Base-by-base conservation (phyloP, 1,140 invertebrate species). In the Marisa cornuarietis region DNA sequence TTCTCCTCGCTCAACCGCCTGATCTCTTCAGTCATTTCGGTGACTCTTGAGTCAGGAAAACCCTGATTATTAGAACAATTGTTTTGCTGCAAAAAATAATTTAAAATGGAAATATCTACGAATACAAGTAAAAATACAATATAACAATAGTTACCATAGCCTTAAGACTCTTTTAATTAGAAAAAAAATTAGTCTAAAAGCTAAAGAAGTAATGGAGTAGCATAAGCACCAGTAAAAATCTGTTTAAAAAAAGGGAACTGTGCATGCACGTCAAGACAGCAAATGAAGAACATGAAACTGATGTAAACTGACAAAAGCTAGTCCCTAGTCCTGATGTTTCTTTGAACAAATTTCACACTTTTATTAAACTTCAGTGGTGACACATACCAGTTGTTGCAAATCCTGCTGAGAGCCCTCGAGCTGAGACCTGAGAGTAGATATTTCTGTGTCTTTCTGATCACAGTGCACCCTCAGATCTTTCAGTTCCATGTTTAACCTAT, bases 1-100 rank as follows among this genome's bases (percentile, higher is more conserved):
- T 86, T 89, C 80, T 89, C 88, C 20, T 82, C 83, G 66, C 77
- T 82, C 9, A 88, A 74, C 68, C 82, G 81, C 79, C 83, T 82
- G 71, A 87, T 81, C 75, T 84, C 80, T 61, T 78, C 79, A 49
- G 85, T 76, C n/a, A 81, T 73, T 58, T 71, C 74, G 31, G 73
- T 51, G 62, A 80, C 65, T 42, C 79, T 66, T 61, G 73, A 66
- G 68, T 83, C 79, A 31, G 78, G 52, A 26, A 62, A 66, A 65
- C 54, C 72, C 74, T 81, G 62, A 65, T 51, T 42, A 54, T 9
- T 71, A 54, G 31, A 65, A 51, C 71, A 61, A 69, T 66, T 72
- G 71, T 26, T 68, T 31, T 68, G 65, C 65, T 68, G 22, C 26
- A 52, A 71, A 71, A 71, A 71, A 49, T 24, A 0, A 49, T 24